These are phyloP conservation scores for Nothocercus nigrocapillus DNA, from an alignment of 2,113 vertebrate species.

Conservation along the genomic window DNA sequence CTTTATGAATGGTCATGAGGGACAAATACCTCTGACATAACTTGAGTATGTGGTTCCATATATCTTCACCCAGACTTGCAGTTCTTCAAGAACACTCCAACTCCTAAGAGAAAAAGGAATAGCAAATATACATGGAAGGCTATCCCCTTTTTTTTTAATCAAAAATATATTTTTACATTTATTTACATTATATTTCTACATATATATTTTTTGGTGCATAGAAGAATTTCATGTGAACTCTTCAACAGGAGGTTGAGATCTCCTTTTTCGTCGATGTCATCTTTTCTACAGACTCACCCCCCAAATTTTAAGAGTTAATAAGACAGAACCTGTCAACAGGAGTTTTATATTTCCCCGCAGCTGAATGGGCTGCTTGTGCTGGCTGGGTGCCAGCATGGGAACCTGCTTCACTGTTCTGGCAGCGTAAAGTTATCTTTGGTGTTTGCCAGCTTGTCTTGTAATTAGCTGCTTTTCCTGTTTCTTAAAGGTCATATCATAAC, in stretches of 20 bases:
- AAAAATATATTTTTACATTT: not conserved
- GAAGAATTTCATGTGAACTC: not conserved
- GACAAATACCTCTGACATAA: not conserved
- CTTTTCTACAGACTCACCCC: not conserved
- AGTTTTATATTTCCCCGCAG: not conserved
- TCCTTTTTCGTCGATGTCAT: not conserved
- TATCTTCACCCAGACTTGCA: not conserved
- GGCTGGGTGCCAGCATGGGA: not conserved
- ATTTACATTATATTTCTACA: too few relatives aligned
- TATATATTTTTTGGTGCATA: too few relatives aligned
- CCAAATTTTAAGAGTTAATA: not conserved
- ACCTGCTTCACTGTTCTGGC: rapidly evolving
- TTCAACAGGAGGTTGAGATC: not conserved
- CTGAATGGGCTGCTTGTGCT: not conserved
- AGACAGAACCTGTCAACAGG: not conserved
- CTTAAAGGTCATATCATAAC: not conserved
- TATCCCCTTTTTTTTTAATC: not conserved
- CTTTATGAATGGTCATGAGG: not conserved
- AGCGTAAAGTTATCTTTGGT: not conserved
- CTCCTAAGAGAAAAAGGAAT: not conserved
- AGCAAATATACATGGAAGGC: not conserved
- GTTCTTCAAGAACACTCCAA: not conserved
- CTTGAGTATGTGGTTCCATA: not conserved
- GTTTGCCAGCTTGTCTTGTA: not conserved
- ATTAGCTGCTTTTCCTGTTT: not conserved